Conservation (phyloP, 2,888 invertebrate genomes). For the Trisateles emortualis region DNA sequence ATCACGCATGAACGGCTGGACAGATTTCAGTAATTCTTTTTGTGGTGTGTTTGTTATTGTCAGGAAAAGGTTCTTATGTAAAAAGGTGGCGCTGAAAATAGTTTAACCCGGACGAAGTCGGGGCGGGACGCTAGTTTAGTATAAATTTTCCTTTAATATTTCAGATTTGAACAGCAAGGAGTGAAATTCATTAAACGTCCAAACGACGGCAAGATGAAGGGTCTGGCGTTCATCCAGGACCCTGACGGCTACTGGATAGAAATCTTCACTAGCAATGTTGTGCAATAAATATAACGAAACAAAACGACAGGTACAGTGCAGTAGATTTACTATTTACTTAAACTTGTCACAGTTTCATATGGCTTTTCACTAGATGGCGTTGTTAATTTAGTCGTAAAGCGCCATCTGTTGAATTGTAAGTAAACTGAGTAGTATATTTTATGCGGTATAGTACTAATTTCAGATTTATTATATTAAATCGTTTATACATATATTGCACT, state of each 20-base stretch:
- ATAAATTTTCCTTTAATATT: constrained; percentile 31
- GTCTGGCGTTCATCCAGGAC: constrained; percentile 97
- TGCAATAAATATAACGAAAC: constrained; percentile 31
- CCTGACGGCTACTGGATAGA: constrained; percentile 99
- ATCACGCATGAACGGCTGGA: too few species aligned
- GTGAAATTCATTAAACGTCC: constrained; percentile 97
- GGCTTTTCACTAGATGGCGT: background rate
- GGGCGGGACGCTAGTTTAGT: too few species aligned
- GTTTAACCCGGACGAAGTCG: too few species aligned
- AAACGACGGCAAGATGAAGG: constrained; percentile 97
- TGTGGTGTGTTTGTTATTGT: too few species aligned
- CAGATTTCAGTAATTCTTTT: too few species aligned
- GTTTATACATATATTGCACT: too few species aligned
- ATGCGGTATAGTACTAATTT: too few species aligned
- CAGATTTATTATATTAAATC: too few species aligned
- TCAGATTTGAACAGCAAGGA: constrained; percentile 93
- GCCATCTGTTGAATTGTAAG: background rate
- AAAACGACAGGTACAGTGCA: constrained; percentile 17
- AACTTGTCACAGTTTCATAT: background rate
- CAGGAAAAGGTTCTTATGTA: too few species aligned
- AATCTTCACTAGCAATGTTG: constrained; percentile 88
- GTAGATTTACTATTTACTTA: too few species aligned
- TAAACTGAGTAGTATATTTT: background rate
- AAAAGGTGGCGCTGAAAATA: too few species aligned
- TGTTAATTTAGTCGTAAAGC: background rate